Percentiles rank a stretch among this genome's conserved stretches.
phyloP scores from a whole-genome alignment of 23 tunicate genomes.

The Styela clava region DNA sequence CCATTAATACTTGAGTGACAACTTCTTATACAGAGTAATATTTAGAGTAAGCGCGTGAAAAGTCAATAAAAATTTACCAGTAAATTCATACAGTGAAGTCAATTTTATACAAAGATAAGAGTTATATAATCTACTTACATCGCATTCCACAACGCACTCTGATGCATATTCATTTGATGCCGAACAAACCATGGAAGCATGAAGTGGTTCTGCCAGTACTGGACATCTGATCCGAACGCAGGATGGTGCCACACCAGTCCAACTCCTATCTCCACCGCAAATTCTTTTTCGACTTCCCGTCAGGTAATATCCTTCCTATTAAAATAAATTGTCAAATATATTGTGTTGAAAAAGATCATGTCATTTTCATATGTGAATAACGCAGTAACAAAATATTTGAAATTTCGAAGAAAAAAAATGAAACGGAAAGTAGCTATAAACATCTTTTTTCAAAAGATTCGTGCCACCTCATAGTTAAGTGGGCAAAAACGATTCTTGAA shows the following conservation, averaged over 20 bases:
- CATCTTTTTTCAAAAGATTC: too few relatives aligned
- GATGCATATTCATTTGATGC: slow-evolving; percentile 61
- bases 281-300: slow-evolving; percentile 43
- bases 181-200: slow-evolving; percentile 67
- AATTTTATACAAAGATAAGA: too few relatives aligned
- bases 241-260: slow-evolving; percentile 58
- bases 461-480: too few relatives aligned
- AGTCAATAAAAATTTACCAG: too few relatives aligned
- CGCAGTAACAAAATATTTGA: neutral
- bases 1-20: too few relatives aligned
- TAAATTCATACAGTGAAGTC: too few relatives aligned
- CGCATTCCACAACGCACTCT: slow-evolving; percentile 53
- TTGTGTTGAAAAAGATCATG: neutral
- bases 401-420: too few relatives aligned
- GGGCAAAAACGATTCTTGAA: too few relatives aligned
- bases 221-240: slow-evolving; percentile 88
- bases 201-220: slow-evolving; percentile 42
- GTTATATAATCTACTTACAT: slow-evolving; percentile 77
- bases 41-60: too few relatives aligned
- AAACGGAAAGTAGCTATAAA: too few relatives aligned
- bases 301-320: slow-evolving; percentile 68
- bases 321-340: neutral
- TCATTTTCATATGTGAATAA: neutral
- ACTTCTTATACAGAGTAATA: too few relatives aligned
- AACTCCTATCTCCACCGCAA: slow-evolving; percentile 47